Percentiles rank a stretch among this genome's conserved stretches.
Conservation (phyloP, 64 coral and sea anemone genomes). For the Acropora yongei region DNA sequence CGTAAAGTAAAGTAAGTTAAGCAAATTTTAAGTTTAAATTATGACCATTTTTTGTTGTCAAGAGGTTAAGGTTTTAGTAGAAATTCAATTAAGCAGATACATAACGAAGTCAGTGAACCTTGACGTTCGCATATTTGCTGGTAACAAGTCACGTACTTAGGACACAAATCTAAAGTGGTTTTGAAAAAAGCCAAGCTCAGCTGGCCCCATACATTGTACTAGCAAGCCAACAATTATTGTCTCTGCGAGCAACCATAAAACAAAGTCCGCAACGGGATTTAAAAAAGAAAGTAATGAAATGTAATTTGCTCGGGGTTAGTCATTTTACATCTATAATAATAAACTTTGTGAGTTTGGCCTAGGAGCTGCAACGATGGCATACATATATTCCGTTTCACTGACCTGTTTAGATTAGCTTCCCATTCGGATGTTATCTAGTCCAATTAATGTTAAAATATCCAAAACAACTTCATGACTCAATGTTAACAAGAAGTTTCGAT, state of each 20-base stretch:
- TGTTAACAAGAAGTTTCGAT: neutral
- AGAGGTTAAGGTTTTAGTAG: neutral
- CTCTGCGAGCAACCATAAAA: neutral
- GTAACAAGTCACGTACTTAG: neutral
- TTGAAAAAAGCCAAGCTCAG: neutral
- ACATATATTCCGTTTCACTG: neutral
- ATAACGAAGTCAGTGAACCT: neutral
- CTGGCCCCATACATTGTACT: neutral
- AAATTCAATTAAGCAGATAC: neutral
- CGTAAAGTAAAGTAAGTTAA: neutral
- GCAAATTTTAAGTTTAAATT: constrained; percentile 9
- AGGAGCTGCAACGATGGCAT: neutral
- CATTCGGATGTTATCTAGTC: neutral
- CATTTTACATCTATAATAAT: constrained; percentile 3
- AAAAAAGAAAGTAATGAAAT: neutral
- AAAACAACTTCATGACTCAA: neutral
- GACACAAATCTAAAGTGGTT: neutral
- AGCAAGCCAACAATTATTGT: neutral
- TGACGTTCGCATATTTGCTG: neutral
- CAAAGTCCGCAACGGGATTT: neutral
- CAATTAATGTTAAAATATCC: neutral
- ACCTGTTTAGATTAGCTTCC: neutral
- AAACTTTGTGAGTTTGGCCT: neutral
- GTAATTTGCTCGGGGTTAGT: constrained; percentile 4
- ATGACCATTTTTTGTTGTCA: neutral